Conservation (phyloP, 2,113 vertebrate genomes). For the Oreotrochilus melanogaster region DNA sequence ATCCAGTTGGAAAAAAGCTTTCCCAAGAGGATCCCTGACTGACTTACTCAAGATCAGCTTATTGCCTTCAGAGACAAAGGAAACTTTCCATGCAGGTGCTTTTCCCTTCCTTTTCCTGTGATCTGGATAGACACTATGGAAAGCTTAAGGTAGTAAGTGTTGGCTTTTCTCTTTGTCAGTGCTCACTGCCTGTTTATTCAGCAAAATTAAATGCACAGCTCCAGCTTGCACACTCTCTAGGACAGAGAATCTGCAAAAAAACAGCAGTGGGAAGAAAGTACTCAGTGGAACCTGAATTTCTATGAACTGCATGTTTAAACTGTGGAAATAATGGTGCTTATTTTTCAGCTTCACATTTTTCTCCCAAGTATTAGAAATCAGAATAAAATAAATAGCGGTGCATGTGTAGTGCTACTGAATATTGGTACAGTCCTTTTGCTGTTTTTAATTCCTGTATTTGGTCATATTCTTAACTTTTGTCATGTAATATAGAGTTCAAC, state of each 20-base stretch:
- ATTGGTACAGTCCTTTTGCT: not conserved
- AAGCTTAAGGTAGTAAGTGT: conserved; percentile 33
- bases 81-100: conserved; percentile 8
- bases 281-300: not conserved
- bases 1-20: conserved; percentile 37
- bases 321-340: not conserved
- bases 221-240: not conserved
- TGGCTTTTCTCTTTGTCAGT: conserved; percentile 1
- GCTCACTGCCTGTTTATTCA: not conserved
- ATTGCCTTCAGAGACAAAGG: conserved; percentile 16
- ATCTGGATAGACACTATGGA: not conserved
- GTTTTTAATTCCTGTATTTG: not conserved
- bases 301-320: not conserved
- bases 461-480: not conserved
- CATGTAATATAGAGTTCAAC: not conserved
- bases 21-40: conserved; percentile 23
- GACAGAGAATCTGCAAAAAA: not conserved
- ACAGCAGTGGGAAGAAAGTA: not conserved
- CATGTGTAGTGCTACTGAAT: not conserved
- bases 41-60: not conserved
- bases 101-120: conserved; percentile 27
- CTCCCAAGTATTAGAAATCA: not conserved
- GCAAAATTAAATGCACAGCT: conserved; percentile 4
- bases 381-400: not conserved
- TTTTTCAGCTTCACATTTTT: not conserved